phyloP scores from a whole-genome alignment of 2,113 vertebrate species.

The chimpanzee (Pan troglodytes) region DNA sequence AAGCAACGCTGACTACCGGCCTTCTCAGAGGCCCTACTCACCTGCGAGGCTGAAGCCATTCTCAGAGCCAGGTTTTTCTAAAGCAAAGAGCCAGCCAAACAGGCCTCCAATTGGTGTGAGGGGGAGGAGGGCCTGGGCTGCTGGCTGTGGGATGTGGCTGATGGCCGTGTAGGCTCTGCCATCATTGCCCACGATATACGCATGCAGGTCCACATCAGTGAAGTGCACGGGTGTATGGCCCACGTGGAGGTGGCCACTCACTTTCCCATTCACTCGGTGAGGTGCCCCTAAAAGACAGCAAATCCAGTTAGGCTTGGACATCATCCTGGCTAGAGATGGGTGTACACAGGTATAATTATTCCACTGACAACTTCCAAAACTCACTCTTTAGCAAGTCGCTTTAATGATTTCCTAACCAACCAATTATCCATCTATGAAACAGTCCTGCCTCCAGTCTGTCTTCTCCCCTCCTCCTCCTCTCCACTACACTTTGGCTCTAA shows the following conservation, averaged over 20 bases:
- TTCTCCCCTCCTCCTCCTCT: neutral
- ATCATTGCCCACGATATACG: conserved; percentile 95
- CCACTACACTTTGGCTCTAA: neutral
- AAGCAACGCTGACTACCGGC: fast-evolving
- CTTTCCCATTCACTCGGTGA: conserved; percentile 95
- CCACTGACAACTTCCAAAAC: neutral
- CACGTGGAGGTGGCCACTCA: conserved; percentile 90
- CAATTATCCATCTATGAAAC: neutral
- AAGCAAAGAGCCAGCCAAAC: conserved; percentile 96
- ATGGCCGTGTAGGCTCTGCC: conserved; percentile 95
- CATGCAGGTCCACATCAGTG: conserved; percentile 89
- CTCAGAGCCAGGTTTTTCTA: conserved; percentile 92
- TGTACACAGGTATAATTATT: neutral
- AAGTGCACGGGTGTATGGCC: conserved; percentile 85
- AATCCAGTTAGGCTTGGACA: neutral
- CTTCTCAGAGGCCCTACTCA: conserved; percentile 75
- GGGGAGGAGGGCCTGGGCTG: conserved; percentile 92
- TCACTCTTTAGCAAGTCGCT: neutral
- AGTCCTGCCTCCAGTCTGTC: neutral
- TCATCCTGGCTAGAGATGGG: neutral
- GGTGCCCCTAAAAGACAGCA: conserved; percentile 87
- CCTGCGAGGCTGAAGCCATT: conserved; percentile 94
- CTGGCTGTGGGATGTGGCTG: conserved; percentile 91
- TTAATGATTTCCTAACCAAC: neutral
- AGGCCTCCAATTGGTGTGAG: conserved; percentile 92